Base-by-base conservation (phyloP, 1,140 invertebrate genomes). In the Calliphora vicina region DNA sequence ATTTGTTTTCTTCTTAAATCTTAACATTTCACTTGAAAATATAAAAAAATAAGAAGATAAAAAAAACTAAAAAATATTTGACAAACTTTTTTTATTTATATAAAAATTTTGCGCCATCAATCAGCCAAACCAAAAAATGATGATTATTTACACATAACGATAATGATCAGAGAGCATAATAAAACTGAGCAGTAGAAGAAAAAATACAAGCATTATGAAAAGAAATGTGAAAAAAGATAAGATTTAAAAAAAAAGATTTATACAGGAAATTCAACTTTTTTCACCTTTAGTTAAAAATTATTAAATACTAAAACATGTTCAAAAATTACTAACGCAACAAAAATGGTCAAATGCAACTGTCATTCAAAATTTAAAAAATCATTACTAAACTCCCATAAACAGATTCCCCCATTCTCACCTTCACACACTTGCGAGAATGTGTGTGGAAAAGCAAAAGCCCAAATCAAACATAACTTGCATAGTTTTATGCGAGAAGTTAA, bases 321-420 rank as follows among this genome's bases (percentile, higher is more conserved):
- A 76, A 76, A 78, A 78, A 23, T 45, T 42, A 45, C n/a, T 26
- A 43, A 74, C 72, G 5, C 9, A 78, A 23, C 35, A 9, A 29
- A 74, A 78, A 78, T 78, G 74, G 35, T 23, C 42, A 13, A 78
- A 78, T 45, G 29, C 74, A 78, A 78, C 35, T 78, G 74, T 78
- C 74, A 78, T 78, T 78, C 35, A 43, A 78, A 45, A 78, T 78
- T 78, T 78, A n/a, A 43, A 78, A 78, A 78, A 78, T 78, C 74
- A 78, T 78, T 78, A 76, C 17, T 78, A 43, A 43, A 23, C 13
- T 25, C 71, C 8, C 15, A 76, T 15, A 76, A 43, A 20, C 17
- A 76, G 17, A 29, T 17, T 26, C 15, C 9, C 10, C 9, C 27
- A 29, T 29, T 29, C 26, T 29, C 73, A 76, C 73, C 4, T 8